These are phyloP conservation scores for Icerya purchasi DNA, from an alignment of 2,888 invertebrate species.

Conservation along the genomic window DNA sequence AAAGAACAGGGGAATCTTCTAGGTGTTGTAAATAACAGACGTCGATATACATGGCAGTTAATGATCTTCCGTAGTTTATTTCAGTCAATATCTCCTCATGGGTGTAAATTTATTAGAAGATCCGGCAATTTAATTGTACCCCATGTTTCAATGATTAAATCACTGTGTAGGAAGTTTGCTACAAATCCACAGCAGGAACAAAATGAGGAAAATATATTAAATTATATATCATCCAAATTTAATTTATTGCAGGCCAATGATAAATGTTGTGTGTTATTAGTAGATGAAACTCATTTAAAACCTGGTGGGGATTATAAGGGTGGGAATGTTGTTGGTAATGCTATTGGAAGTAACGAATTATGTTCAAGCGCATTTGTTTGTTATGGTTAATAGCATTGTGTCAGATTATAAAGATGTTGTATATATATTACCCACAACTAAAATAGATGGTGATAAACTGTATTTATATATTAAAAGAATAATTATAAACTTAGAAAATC, in stretches of 20 bases:
- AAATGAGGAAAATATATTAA: neutral
- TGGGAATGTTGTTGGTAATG: neutral
- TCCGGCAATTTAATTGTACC: neutral
- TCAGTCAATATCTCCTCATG: neutral
- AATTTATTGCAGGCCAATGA: neutral
- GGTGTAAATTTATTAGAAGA: neutral
- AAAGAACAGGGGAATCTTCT: no score
- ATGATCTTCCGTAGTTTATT: neutral
- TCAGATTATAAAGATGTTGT: conserved; percentile 1
- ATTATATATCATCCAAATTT: neutral
- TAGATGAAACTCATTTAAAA: conserved; percentile 6
- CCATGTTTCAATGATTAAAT: neutral
- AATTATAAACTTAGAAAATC: no score
- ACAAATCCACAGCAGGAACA: neutral
- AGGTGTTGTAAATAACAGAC: no score
- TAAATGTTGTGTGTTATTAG: neutral
- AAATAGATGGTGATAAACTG: neutral
- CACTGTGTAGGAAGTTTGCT: neutral
- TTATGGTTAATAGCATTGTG: neutral
- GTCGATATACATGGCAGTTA: neutral
- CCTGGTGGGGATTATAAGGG: neutral
- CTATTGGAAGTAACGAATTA: neutral
- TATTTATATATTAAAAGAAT: neutral
- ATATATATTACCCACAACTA: neutral
- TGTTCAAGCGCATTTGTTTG: neutral